Evolutionary conservation across 2,797 vertebrate genomes (phyloP).

Genomic region (Gallinago stenura): DNA sequence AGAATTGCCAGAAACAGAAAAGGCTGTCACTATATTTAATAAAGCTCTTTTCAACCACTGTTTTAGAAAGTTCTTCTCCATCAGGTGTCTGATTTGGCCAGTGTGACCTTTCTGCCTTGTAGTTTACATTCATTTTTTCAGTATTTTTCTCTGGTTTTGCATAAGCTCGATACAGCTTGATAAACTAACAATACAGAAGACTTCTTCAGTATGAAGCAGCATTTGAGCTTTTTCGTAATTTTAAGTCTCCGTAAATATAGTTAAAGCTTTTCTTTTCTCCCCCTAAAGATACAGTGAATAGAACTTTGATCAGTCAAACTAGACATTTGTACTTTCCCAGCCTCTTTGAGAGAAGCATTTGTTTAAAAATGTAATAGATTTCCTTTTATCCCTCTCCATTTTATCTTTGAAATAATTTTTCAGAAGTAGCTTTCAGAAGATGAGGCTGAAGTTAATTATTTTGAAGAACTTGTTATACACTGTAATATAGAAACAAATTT

Average conservation of each 20-base stretch:
- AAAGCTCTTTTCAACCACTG: neutral
- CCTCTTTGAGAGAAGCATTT: neutral
- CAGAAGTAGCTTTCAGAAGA: neutral
- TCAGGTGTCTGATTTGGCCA: neutral
- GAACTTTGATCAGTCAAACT: neutral
- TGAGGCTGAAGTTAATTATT: constrained; percentile 21
- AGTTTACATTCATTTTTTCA: neutral
- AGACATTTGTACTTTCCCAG: neutral
- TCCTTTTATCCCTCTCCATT: neutral
- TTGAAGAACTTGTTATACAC: neutral
- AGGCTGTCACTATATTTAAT: neutral
- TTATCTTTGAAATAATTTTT: constrained; percentile 22
- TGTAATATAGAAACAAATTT: neutral
- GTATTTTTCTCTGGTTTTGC: neutral
- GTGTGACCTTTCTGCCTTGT: neutral
- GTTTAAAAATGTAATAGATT: constrained; percentile 7
- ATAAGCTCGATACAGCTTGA: neutral
- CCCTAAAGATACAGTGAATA: neutral
- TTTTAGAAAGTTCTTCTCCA: neutral
- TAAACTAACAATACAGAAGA: neutral
- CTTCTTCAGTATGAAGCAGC: neutral
- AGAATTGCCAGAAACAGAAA: neutral
- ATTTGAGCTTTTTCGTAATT: neutral
- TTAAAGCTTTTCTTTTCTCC: constrained; percentile 6
- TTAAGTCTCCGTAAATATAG: neutral